Percentiles rank a stretch among this genome's conserved stretches.
Conservation (phyloP, 2,797 vertebrate species). For the Geotrypetes seraphini region DNA sequence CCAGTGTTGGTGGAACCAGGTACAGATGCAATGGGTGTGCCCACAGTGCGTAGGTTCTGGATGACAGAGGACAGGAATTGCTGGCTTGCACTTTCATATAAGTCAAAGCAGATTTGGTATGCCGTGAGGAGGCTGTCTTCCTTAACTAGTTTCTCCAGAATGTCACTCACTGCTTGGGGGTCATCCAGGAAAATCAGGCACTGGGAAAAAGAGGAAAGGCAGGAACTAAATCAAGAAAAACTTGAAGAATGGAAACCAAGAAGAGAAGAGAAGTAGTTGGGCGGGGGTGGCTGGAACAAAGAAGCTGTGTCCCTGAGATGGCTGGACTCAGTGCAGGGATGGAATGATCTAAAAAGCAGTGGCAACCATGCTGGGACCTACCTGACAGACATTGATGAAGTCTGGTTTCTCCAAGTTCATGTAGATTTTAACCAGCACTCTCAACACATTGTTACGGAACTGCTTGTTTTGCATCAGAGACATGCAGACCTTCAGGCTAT, state of each 20-base stretch:
- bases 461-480: constrained; percentile 98
- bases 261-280: too few species aligned
- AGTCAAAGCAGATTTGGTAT: constrained; percentile 96
- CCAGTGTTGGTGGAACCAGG: constrained; percentile 94
- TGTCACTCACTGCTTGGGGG: constrained; percentile 95
- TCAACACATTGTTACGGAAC: constrained; percentile 88
- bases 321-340: too few species aligned
- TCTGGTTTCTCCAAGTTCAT: constrained; percentile 98
- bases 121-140: constrained; percentile 97
- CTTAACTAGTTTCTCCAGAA: constrained; percentile 92
- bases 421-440: constrained; percentile 95
- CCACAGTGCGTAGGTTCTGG: constrained; percentile 88
- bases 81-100: constrained; percentile 97
- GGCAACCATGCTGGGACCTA: too few species aligned
- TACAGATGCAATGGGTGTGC: constrained; percentile 85
- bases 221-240: too few species aligned
- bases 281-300: too few species aligned
- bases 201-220: constrained; percentile 41
- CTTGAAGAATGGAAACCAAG: too few species aligned
- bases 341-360: too few species aligned
- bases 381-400: constrained; percentile 98
- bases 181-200: constrained; percentile 97
- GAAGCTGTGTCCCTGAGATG: too few species aligned
- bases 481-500: constrained; percentile 98
- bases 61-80: constrained; percentile 97